Evolutionary conservation across 2,888 invertebrate species (phyloP).

Genomic region (Lepidochrysops patricia): DNA sequence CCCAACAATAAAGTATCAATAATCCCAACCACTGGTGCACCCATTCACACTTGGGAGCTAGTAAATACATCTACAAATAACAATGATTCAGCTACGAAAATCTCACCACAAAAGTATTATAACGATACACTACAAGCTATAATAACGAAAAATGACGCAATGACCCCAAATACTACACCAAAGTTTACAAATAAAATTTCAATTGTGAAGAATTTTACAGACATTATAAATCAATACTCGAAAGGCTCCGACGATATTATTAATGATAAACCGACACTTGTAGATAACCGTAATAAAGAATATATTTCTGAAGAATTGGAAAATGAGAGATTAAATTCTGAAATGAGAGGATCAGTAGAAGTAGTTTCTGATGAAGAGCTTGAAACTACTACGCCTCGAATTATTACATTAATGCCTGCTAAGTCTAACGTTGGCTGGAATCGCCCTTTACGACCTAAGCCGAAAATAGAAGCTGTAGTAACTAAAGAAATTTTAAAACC

Average conservation of each 20-base stretch:
- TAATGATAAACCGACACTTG: slow-evolving; percentile 22
- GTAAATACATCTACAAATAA: slow-evolving; percentile 69
- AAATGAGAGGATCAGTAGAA: slow-evolving; percentile 60
- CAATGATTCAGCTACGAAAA: slow-evolving; percentile 50
- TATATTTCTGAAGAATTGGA: slow-evolving; percentile 28
- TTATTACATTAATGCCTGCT: slow-evolving; percentile 81
- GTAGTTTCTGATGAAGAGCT: slow-evolving; percentile 59
- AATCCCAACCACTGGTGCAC: slow-evolving; percentile 54
- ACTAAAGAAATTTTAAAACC: slow-evolving; percentile 36
- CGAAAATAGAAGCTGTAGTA: slow-evolving; percentile 54
- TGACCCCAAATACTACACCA: slow-evolving; percentile 59
- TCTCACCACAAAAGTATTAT: slow-evolving; percentile 70
- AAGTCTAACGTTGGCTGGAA: slow-evolving; percentile 86
- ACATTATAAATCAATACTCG: slow-evolving; percentile 77
- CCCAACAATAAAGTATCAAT: slow-evolving; percentile 66
- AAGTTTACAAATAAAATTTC: slow-evolving; percentile 58
- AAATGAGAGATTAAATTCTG: slow-evolving; percentile 41
- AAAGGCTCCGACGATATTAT: slow-evolving; percentile 32
- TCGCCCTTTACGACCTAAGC: slow-evolving; percentile 79
- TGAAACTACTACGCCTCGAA: slow-evolving; percentile 51
- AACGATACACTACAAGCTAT: slow-evolving; percentile 78
- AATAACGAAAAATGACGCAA: slow-evolving; percentile 72
- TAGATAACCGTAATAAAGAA: slow-evolving; percentile 25
- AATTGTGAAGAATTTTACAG: slow-evolving; percentile 75
- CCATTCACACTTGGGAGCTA: slow-evolving; percentile 74